phyloP scores from a whole-genome alignment of 2,797 vertebrate genomes.

The Oophaga sylvatica region DNA sequence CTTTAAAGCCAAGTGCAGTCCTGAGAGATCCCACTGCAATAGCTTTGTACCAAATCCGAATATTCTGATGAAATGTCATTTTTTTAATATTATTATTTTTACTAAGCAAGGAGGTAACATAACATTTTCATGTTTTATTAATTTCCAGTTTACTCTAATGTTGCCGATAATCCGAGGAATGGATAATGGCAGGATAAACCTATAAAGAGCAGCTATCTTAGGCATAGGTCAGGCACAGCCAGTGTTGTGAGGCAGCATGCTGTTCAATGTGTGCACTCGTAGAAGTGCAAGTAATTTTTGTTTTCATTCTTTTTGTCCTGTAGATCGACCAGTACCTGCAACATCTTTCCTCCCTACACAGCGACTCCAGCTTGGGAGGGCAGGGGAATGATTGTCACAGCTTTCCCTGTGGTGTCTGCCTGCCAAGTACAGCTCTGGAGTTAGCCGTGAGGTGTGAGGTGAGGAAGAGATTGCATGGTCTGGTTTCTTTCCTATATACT shows the following conservation, averaged over 20 bases:
- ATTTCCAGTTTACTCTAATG: neutral
- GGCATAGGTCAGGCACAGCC: neutral
- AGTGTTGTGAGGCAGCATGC: slow-evolving; percentile 73
- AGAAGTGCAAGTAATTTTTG: slow-evolving; percentile 83
- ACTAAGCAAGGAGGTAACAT: neutral
- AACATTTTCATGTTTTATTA: neutral
- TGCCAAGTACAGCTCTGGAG: slow-evolving; percentile 86
- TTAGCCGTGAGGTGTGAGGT: slow-evolving; percentile 84
- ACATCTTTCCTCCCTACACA: slow-evolving; percentile 88
- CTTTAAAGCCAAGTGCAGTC: too few relatives aligned
- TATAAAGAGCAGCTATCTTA: neutral
- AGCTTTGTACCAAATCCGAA: too few relatives aligned
- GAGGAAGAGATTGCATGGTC: slow-evolving; percentile 88
- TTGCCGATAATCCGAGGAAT: neutral
- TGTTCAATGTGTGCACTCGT: slow-evolving; percentile 80
- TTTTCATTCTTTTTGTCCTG: slow-evolving; percentile 82
- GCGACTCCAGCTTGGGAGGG: slow-evolving; percentile 87
- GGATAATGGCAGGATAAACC: neutral
- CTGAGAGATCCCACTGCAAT: too few relatives aligned
- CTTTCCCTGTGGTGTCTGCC: slow-evolving; percentile 86
- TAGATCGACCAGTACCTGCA: slow-evolving; percentile 86
- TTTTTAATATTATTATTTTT: neutral
- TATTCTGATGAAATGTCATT: neutral
- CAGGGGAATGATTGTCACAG: slow-evolving; percentile 84
- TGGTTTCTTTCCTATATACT: slow-evolving; percentile 71